Conservation (phyloP, 1,140 invertebrate genomes). For the Cydia strobilella region DNA sequence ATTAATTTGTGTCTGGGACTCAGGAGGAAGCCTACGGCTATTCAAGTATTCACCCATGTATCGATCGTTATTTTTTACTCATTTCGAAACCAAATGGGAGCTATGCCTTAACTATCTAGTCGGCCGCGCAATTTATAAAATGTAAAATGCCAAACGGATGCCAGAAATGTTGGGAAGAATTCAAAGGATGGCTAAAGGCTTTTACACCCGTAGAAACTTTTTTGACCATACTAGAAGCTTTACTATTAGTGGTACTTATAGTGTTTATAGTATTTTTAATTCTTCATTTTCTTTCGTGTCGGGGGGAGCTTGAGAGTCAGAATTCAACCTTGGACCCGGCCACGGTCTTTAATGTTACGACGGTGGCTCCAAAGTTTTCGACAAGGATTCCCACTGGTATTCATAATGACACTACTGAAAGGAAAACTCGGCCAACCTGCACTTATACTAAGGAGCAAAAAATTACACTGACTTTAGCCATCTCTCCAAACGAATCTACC, state of each 20-base stretch:
- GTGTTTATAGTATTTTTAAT: slow-evolving; percentile 58
- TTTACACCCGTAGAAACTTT: slow-evolving; percentile 60
- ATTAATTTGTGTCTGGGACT: no score
- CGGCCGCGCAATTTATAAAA: slow-evolving; percentile 24
- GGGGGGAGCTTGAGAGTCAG: neutral
- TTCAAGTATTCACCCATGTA: no score
- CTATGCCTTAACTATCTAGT: neutral
- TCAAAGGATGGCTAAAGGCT: slow-evolving; percentile 62
- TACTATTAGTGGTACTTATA: slow-evolving; percentile 53
- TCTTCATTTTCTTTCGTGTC: slow-evolving; percentile 58
- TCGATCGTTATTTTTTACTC: no score
- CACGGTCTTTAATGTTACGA: neutral
- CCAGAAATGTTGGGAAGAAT: slow-evolving; percentile 60
- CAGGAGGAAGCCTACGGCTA: no score
- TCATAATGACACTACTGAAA: neutral
- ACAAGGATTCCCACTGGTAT: neutral
- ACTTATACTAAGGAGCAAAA: slow-evolving; percentile 3
- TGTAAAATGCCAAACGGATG: slow-evolving; percentile 43
- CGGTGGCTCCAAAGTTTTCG: neutral
- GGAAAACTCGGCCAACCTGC: neutral
- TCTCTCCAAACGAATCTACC: neutral
- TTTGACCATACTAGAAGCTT: slow-evolving; percentile 50
- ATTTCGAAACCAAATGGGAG: neutral
- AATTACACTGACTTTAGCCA: neutral
- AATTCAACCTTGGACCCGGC: neutral